A percentile compares a stretch with the other conserved stretches of the same genome.
Conservation (phyloP, 2,113 vertebrate genomes). For the Xiphophorus maculatus region DNA sequence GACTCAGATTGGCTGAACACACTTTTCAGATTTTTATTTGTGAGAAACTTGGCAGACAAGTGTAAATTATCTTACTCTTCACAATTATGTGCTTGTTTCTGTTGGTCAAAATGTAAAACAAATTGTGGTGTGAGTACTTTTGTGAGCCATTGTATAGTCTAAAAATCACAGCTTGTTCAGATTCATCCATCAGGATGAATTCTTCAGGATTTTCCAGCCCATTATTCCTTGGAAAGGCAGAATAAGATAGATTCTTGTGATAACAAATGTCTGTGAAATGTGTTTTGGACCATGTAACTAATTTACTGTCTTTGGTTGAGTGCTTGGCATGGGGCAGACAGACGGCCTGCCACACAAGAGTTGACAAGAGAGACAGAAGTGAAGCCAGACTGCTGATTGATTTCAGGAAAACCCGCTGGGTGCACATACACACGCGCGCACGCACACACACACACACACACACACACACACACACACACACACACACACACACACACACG, state of each 20-base stretch:
- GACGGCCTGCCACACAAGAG: slow-evolving; percentile 55
- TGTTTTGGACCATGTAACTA: slow-evolving; percentile 6
- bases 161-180: background rate
- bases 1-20: too few relatives aligned
- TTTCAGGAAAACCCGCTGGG: slow-evolving; percentile 59
- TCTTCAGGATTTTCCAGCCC: background rate
- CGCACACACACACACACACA: slow-evolving; percentile 13
- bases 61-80: too few relatives aligned
- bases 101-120: background rate
- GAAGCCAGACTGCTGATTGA: slow-evolving; percentile 61
- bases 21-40: too few relatives aligned
- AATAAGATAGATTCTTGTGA: background rate
- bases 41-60: too few relatives aligned
- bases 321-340: slow-evolving; percentile 22
- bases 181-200: background rate
- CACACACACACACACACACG: slow-evolving; percentile 9
- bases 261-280: slow-evolving; percentile 16
- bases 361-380: slow-evolving; percentile 49
- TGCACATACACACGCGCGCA: slow-evolving; percentile 25
- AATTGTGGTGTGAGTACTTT: background rate
- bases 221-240: background rate
- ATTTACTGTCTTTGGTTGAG: slow-evolving; percentile 12
- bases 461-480: slow-evolving; percentile 22
- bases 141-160: background rate
- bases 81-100: background rate